These are phyloP conservation scores for Callionymus lyra DNA, from an alignment of 2,113 vertebrate genomes.

Conservation along the genomic window DNA sequence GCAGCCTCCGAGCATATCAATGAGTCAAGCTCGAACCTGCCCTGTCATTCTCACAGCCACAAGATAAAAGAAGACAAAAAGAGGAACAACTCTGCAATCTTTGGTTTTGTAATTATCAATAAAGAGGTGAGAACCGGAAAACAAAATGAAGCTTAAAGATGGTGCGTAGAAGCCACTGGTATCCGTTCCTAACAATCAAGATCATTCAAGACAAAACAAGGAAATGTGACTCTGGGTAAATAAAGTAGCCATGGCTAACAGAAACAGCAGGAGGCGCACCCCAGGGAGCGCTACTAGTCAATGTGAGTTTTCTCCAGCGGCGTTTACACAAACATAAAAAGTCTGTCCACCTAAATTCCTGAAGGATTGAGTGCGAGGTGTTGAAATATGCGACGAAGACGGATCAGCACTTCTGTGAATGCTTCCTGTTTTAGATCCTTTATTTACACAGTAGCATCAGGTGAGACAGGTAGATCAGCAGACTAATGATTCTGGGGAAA, in stretches of 20 bases:
- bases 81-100: no score
- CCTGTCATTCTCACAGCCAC: slow-evolving; percentile 1
- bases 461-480: no score
- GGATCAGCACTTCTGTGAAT: slow-evolving; percentile 18
- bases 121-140: no score
- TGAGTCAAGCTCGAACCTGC: slow-evolving; percentile 23
- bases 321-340: slow-evolving; percentile 27
- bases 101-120: no score
- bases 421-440: slow-evolving; percentile 9
- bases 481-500: no score
- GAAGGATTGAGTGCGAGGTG: slow-evolving; percentile 3
- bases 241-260: slow-evolving; percentile 2
- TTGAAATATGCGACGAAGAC: slow-evolving; percentile 18
- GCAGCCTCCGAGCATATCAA: slow-evolving; percentile 6
- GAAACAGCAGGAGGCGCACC: slow-evolving; percentile 15
- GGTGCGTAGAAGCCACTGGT: no score
- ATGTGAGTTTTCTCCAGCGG: slow-evolving; percentile 11
- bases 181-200: no score
- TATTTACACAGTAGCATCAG: slow-evolving; percentile 7
- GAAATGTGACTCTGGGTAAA: slow-evolving; percentile 1
- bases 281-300: slow-evolving; percentile 7
- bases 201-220: slow-evolving; percentile 12
- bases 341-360: slow-evolving; percentile 15
- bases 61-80: no score
- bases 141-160: no score